These are phyloP conservation scores for Propithecus deckenii DNA, from an alignment of 2,797 vertebrate species.

Conservation along the genomic window DNA sequence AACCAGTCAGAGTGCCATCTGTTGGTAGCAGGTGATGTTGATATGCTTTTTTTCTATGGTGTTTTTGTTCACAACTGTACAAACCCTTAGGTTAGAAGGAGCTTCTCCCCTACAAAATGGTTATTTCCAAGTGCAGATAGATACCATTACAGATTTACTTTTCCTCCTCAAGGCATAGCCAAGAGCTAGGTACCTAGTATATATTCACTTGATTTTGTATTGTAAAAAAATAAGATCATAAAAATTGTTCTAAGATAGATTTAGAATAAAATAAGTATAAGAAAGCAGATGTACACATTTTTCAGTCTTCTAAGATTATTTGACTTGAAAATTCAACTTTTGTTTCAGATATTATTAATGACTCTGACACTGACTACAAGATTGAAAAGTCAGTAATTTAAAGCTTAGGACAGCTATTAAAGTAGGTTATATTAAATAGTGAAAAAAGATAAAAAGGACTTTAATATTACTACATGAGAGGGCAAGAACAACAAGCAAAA, in stretches of 20 bases:
- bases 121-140: background rate
- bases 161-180: background rate
- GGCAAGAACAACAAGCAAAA: background rate
- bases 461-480: background rate
- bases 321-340: background rate
- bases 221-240: background rate
- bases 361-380: background rate
- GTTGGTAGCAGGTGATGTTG: background rate
- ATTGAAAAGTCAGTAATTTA: background rate
- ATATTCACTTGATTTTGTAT: background rate
- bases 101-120: background rate
- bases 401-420: background rate
- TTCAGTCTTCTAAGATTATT: background rate
- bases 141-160: background rate
- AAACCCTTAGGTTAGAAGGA: background rate
- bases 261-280: background rate
- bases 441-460: background rate
- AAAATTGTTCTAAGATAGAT: background rate
- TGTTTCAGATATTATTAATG: background rate
- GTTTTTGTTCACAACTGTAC: background rate
- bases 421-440: background rate
- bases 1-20: background rate
- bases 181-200: background rate
- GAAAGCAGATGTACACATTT: background rate
- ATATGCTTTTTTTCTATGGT: background rate